These are phyloP conservation scores for Heliconius hewitsoni DNA, from an alignment of 1,140 invertebrate genomes.

Conservation along the genomic window DNA sequence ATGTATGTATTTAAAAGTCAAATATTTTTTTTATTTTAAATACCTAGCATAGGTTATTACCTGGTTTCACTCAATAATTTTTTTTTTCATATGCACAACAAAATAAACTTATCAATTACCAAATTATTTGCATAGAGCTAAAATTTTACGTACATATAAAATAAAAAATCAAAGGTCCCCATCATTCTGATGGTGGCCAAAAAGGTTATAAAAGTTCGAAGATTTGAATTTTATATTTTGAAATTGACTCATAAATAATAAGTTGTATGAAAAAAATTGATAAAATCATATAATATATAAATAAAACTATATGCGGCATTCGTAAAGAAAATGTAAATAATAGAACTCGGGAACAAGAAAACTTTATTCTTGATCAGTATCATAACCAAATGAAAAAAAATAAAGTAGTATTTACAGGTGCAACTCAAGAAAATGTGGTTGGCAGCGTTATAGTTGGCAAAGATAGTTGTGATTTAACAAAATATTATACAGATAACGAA, in stretches of 20 bases:
- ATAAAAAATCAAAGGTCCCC: too few species aligned
- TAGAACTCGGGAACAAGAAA: neutral
- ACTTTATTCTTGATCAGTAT: neutral
- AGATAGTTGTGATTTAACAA: slow-evolving; percentile 50
- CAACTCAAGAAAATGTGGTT: slow-evolving; percentile 45
- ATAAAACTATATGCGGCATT: slow-evolving; percentile 56
- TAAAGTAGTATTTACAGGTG: neutral
- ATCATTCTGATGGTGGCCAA: too few species aligned
- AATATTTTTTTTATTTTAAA: neutral
- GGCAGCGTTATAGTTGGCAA: slow-evolving; percentile 49
- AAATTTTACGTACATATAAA: too few species aligned
- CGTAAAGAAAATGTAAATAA: slow-evolving; percentile 36
- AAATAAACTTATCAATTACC: too few species aligned
- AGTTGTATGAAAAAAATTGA: too few species aligned
- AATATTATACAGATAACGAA: slow-evolving; percentile 59
- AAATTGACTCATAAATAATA: too few species aligned
- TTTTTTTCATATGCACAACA: too few species aligned
- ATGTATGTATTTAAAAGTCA: neutral
- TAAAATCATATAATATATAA: too few species aligned
- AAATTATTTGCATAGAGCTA: too few species aligned
- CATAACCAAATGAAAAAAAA: neutral
- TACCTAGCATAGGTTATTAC: neutral
- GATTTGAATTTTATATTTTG: too few species aligned
- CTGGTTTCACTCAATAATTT: neutral
- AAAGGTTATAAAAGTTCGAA: too few species aligned